Base-by-base conservation (phyloP, 37 sponge, comb jelly and placozoan species). In the Spongilla lacustris region DNA sequence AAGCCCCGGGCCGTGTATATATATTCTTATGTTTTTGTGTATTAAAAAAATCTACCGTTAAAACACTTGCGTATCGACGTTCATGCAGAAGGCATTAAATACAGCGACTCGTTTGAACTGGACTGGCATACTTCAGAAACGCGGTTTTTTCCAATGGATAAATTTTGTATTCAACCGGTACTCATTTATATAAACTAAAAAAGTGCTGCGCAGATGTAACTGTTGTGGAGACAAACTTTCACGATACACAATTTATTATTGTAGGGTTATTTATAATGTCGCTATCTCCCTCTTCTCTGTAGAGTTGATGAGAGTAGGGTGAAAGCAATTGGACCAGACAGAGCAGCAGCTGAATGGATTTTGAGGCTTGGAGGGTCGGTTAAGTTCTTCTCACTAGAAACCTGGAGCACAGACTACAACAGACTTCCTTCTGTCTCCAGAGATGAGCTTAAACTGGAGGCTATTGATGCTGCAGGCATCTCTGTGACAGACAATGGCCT, bases 271-370 rank as follows among this genome's bases (percentile, higher is more conserved):
- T n/a, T n/a, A n/a, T n/a, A n/a, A n/a, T n/a, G n/a, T n/a, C n/a
- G n/a, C n/a, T n/a, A n/a, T n/a, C n/a, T n/a, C n/a, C n/a, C n/a
- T n/a, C n/a, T n/a, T 68, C 23, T 73, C 28, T 68, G n/a, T 35
- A 93, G 94, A 50, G 92, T 93, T 27, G 94, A 93, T 48, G 48
- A 79, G 19, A 87, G 77, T 75, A 75, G 94, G 26, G 73, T 90
- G 67, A 48, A 74, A 11, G 89, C 71, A 0, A 82, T 93, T 37
- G 94, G 94, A 36, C 76, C 94, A 26, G 94, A 93, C 49, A 78
- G 88, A 75, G 88, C 92, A 36, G 94, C 94, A 66, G 94, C 94
- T 3, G 94, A 93, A 73, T 93, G 94, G 94, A 68, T 83, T 4
- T 68, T 93, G 36, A 80, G 94, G 13, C 80, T 86, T 17, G 94